Evolutionary conservation across 1,140 invertebrate species (phyloP).

Genomic region (Camponotus pennsylvanicus): DNA sequence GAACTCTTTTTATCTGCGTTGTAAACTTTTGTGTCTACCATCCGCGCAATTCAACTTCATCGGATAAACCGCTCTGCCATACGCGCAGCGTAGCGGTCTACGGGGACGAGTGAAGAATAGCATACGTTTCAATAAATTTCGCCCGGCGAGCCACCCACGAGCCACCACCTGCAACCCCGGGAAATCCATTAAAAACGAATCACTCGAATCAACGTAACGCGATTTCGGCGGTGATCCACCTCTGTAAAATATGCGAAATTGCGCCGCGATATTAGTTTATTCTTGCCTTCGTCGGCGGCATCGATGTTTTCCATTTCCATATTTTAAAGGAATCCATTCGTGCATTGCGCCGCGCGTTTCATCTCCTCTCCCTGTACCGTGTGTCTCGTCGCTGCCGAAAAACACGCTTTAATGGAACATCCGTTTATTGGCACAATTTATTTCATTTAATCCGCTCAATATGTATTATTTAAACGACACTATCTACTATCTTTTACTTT

Average conservation of each 20-base stretch:
- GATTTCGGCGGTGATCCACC: constrained; percentile 50
- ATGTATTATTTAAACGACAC: background rate
- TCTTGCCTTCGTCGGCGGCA: constrained; percentile 58
- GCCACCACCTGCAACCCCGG: constrained; percentile 52
- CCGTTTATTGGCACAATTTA: background rate
- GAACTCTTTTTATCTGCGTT: constrained; percentile 60
- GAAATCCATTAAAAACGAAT: constrained; percentile 64
- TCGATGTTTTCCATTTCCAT: constrained; percentile 57
- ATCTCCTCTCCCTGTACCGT: constrained; percentile 8
- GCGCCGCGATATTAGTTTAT: constrained; percentile 59
- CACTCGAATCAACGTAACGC: constrained; percentile 64
- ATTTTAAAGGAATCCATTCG: constrained; percentile 54
- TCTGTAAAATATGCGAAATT: constrained; percentile 61
- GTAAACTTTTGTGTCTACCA: constrained; percentile 64
- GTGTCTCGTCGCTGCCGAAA: background rate
- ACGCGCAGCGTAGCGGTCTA: constrained; percentile 68
- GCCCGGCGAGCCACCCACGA: constrained; percentile 44
- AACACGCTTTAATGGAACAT: background rate
- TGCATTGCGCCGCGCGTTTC: constrained; percentile 29
- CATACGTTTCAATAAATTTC: constrained; percentile 82
- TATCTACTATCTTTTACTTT: background rate
- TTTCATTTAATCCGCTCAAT: background rate
- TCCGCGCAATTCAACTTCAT: constrained; percentile 71
- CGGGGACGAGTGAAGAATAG: constrained; percentile 75
- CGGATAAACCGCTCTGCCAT: constrained; percentile 69